A percentile compares a stretch with the other conserved stretches of the same genome.
Evolutionary conservation across 1,140 invertebrate genomes (phyloP).

Genomic region (Philopotamus ludificatus): DNA sequence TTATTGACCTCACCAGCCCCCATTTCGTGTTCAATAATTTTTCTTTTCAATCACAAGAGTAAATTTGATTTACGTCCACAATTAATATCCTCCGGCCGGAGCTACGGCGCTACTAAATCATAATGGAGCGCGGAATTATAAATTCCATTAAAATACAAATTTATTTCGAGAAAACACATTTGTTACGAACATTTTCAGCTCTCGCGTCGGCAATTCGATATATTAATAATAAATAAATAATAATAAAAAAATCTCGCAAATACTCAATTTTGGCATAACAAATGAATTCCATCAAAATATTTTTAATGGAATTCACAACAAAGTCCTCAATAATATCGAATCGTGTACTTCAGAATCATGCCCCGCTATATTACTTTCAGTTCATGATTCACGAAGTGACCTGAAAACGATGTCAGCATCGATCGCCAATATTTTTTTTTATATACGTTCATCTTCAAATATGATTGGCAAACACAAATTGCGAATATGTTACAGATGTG

Average conservation of each 20-base stretch:
- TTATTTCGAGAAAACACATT: background rate
- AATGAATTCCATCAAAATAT: background rate
- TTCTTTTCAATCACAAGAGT: slow-evolving; percentile 7
- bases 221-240: background rate
- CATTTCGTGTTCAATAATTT: slow-evolving; percentile 8
- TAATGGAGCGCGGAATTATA: background rate
- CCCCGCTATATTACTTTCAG: background rate
- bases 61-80: slow-evolving; percentile 2
- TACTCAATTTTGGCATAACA: background rate
- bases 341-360: too few relatives aligned
- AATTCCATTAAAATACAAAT: background rate
- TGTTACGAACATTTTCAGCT: background rate
- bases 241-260: too few relatives aligned
- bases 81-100: background rate
- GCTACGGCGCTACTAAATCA: background rate
- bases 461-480: too few relatives aligned
- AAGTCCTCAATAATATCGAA: too few relatives aligned
- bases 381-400: background rate
- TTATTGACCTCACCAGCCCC: slow-evolving; percentile 9
- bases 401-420: background rate
- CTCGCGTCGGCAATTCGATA: background rate
- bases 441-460: too few relatives aligned
- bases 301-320: background rate
- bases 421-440: too few relatives aligned
- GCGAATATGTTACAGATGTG: background rate